phyloP scores from a whole-genome alignment of 53 echinoderm and acorn worm genomes.

The Zoroaster sp. region DNA sequence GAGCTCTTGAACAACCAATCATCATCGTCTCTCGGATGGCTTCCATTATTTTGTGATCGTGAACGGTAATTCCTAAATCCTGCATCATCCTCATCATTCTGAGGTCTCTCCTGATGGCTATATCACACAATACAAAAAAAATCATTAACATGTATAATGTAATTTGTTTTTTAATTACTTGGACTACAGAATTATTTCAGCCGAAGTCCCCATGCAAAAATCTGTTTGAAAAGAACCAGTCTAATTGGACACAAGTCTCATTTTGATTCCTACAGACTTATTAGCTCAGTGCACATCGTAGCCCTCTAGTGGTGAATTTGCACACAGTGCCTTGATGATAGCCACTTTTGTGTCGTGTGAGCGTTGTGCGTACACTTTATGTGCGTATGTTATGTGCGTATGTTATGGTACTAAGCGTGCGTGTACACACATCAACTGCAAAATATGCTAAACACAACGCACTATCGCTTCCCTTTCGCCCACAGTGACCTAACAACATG shows the following conservation, averaged over 20 bases:
- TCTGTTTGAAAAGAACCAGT: neutral
- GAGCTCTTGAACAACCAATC: slow-evolving; percentile 19
- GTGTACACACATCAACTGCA: too few relatives aligned
- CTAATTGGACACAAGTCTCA: neutral
- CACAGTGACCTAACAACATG: too few relatives aligned
- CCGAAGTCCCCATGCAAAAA: neutral
- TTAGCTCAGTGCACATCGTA: too few relatives aligned
- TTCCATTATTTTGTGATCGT: slow-evolving; percentile 4
- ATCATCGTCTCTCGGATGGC: neutral
- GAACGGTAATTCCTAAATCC: slow-evolving; percentile 37
- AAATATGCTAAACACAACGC: too few relatives aligned
- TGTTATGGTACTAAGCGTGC: too few relatives aligned
- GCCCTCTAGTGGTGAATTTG: too few relatives aligned
- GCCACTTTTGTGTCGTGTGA: too few relatives aligned
- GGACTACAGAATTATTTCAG: neutral
- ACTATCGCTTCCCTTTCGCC: too few relatives aligned
- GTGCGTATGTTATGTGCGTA: too few relatives aligned
- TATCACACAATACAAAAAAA: neutral
- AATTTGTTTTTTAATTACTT: neutral
- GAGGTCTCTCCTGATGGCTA: neutral
- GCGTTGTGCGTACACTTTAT: too few relatives aligned
- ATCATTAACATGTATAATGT: neutral
- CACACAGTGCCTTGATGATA: too few relatives aligned
- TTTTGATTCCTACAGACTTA: too few relatives aligned
- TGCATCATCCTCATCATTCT: slow-evolving; percentile 59